Conservation (phyloP, 1,140 invertebrate species). For the Piezodorus guildinii region DNA sequence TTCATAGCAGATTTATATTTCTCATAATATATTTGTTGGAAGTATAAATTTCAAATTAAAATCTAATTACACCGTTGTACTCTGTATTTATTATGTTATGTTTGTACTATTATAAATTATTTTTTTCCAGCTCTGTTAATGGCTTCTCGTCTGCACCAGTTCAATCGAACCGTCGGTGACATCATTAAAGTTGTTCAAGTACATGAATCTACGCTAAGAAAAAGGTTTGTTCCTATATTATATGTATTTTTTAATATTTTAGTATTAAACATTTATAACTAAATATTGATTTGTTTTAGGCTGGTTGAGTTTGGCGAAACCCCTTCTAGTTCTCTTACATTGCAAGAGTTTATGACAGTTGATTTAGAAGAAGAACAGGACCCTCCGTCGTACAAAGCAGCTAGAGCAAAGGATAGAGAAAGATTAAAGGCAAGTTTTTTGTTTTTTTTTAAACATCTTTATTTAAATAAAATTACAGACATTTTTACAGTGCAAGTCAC, state of each 20-base stretch:
- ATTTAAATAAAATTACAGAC: too few species aligned
- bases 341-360: constrained; percentile 95
- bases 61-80: too few species aligned
- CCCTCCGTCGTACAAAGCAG: constrained; percentile 86
- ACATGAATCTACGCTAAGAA: constrained; percentile 83
- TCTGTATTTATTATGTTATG: too few species aligned
- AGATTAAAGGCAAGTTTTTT: constrained; percentile 52
- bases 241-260: too few species aligned
- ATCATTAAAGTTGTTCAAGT: constrained; percentile 93
- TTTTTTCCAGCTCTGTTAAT: constrained; percentile 73
- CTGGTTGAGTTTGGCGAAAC: constrained; percentile 93
- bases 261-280: neutral
- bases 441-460: too few species aligned
- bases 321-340: constrained; percentile 69
- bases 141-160: constrained; percentile 84
- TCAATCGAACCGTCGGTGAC: constrained; percentile 74
- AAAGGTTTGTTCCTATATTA: constrained; percentile 44
- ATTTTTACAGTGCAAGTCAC: too few species aligned
- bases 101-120: too few species aligned
- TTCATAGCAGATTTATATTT: too few species aligned
- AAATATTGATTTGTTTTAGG: constrained; percentile 34
- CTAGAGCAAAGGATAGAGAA: constrained; percentile 75
- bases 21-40: neutral
- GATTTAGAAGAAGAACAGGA: constrained; percentile 95
- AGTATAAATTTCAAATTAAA: too few species aligned